Percentiles rank a stretch among this genome's conserved stretches.
phyloP scores from a whole-genome alignment of 2,797 vertebrate genomes.

The Apogon hyalosoma region DNA sequence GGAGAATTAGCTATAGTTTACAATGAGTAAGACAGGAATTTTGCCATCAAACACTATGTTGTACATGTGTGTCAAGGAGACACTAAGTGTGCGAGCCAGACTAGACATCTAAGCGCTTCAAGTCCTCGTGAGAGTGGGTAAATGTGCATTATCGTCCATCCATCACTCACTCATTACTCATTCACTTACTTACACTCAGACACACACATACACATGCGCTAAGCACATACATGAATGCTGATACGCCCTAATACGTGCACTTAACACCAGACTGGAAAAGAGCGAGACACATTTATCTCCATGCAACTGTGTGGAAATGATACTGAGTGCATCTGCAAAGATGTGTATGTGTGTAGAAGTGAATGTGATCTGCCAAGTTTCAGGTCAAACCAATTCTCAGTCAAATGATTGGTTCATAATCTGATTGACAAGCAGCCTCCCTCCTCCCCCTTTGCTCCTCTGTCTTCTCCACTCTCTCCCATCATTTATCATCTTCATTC shows the following conservation, averaged over 20 bases:
- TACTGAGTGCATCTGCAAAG: slow-evolving; percentile 70
- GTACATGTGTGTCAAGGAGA: slow-evolving; percentile 8
- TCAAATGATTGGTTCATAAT: slow-evolving; percentile 83
- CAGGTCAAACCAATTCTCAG: slow-evolving; percentile 79
- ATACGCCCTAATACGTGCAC: slow-evolving; percentile 77
- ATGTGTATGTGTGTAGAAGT: slow-evolving; percentile 45
- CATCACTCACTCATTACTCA: slow-evolving; percentile 80
- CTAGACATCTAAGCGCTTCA: slow-evolving; percentile 65
- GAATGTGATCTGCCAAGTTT: slow-evolving; percentile 71
- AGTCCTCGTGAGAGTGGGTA: slow-evolving; percentile 66
- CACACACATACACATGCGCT: slow-evolving; percentile 49
- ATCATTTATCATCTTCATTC: slow-evolving; percentile 58
- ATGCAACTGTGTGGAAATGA: slow-evolving; percentile 70
- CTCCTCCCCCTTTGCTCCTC: slow-evolving; percentile 41
- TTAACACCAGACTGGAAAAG: slow-evolving; percentile 78
- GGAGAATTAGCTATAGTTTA: slow-evolving; percentile 33
- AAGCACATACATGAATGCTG: slow-evolving; percentile 73
- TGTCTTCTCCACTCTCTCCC: slow-evolving; percentile 45
- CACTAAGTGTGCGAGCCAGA: slow-evolving; percentile 42
- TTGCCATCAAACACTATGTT: slow-evolving; percentile 47
- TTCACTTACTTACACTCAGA: slow-evolving; percentile 78
- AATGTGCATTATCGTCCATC: slow-evolving; percentile 81
- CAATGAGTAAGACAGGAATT: slow-evolving; percentile 28
- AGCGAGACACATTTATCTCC: slow-evolving; percentile 83
- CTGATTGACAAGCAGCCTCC: slow-evolving; percentile 79